Percentiles rank a stretch among this genome's conserved stretches.
Conservation (phyloP, 2,113 vertebrate genomes). For the Nerophis lumbriciformis region DNA sequence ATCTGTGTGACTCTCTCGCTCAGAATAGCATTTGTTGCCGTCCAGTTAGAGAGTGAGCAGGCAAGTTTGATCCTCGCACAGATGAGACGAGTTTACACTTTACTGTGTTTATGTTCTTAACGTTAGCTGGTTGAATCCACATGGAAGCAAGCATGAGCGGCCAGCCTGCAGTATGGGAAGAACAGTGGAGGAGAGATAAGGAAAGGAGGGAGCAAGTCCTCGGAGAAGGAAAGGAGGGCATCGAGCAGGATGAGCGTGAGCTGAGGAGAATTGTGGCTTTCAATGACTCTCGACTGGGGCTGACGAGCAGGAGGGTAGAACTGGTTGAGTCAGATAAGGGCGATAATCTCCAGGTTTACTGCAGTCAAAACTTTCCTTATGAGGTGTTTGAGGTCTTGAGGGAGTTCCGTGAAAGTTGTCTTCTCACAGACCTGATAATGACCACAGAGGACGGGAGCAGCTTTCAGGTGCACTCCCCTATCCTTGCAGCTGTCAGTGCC, state of each 20-base stretch:
- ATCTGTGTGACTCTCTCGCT: constrained; percentile 48
- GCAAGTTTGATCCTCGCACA: constrained; percentile 1
- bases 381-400: constrained; percentile 59
- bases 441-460: constrained; percentile 25
- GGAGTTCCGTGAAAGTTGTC: constrained; percentile 50
- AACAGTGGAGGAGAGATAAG: constrained; percentile 68
- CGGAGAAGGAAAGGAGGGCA: constrained; percentile 56
- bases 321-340: constrained; percentile 9
- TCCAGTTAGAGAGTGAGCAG: background rate
- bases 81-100: background rate
- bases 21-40: constrained; percentile 58
- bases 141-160: constrained; percentile 55
- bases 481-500: constrained; percentile 68
- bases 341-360: constrained; percentile 4
- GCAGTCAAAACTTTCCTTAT: constrained; percentile 34
- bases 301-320: constrained; percentile 8
- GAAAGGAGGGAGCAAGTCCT: constrained; percentile 53
- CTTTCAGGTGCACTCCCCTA: constrained; percentile 53
- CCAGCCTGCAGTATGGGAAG: constrained; percentile 67
- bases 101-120: background rate
- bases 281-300: constrained; percentile 61
- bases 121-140: background rate
- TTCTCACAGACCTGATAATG: constrained; percentile 61
- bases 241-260: constrained; percentile 52
- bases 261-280: constrained; percentile 63